Evolutionary conservation across 1,140 invertebrate genomes (phyloP).

Genomic region (Agraylea sexmaculata): DNA sequence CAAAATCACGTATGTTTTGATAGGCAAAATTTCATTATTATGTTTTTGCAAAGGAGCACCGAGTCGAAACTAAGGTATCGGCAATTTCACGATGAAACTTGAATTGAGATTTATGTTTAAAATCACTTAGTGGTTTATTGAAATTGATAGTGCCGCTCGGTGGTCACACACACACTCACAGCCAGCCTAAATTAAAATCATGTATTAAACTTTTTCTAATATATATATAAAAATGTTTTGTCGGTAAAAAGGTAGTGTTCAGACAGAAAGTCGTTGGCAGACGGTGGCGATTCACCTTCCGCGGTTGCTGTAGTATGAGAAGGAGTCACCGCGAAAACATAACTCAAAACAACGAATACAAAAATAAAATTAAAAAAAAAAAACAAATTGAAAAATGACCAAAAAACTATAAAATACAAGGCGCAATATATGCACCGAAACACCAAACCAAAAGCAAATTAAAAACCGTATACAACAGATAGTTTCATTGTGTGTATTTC

Average conservation of each 20-base stretch:
- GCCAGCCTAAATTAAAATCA: slow-evolving; percentile 5
- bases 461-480: not conserved
- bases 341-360: slow-evolving; percentile 26
- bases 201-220: not conserved
- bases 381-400: not conserved
- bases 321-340: slow-evolving; percentile 59
- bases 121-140: too few species aligned
- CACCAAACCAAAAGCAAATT: slow-evolving; percentile 1
- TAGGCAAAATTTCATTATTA: too few species aligned
- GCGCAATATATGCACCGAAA: too few species aligned
- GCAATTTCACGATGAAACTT: too few species aligned
- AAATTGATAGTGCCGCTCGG: slow-evolving; percentile 17
- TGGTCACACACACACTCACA: slow-evolving; percentile 16
- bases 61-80: too few species aligned
- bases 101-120: too few species aligned
- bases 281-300: slow-evolving; percentile 62
- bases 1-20: too few species aligned
- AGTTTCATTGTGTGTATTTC: slow-evolving; percentile 2
- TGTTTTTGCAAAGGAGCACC: too few species aligned
- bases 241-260: slow-evolving; percentile 33
- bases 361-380: slow-evolving; percentile 4
- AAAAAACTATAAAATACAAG: not conserved
- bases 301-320: slow-evolving; percentile 66
- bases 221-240: slow-evolving; percentile 22
- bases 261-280: too few species aligned